Base-by-base conservation (phyloP, 2,888 invertebrate species). In the Augiades crinisus region DNA sequence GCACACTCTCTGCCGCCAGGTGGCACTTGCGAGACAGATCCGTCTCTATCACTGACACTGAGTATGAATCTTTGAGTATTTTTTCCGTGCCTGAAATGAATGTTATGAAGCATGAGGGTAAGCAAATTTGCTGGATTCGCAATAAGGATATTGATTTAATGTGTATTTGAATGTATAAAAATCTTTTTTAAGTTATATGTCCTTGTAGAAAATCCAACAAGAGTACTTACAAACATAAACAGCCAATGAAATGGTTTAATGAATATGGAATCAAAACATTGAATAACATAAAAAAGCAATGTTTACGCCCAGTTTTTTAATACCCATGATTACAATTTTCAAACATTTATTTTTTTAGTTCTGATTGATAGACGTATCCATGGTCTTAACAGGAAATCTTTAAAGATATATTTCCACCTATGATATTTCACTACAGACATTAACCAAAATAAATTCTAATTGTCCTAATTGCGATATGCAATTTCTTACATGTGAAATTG, bases 31-130 rank as follows among this genome's bases (percentile, higher is more conserved):
- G 90, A 2, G 94, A 92, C 72, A 94, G 90, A 22, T 89, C 85
- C 19, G 93, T 94, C 55, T 92, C 90, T 3, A 93, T 81, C 57
- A 94, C 76, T 2, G 92, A 93, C 36, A 94, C 90, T 24, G 91
- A 88, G 68, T 91, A 93, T 30, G 81, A 80, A 65, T 86, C 83
- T 76, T 84, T 85, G 63, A 81, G 72, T 58, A 69, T 86, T 81
- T 64, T 84, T 80, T 71, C 91, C 69, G 66, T 85, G 81, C 72
- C 88, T 89, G 85, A 53, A 84, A 84, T 60, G 62, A 58, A 57
- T 53, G 65, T 68, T 60, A 61, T 56, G 58, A 63, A 65, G 68
- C 62, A 63, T 65, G 65, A 50, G 14, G 65, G 30, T 12, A 56
- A 59, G 63, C 60, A 62, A 41, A 60, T 59, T 63, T 62, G 59